These are phyloP conservation scores for Drosophila auraria DNA, from an alignment of 1,140 invertebrate species.

Conservation along the genomic window DNA sequence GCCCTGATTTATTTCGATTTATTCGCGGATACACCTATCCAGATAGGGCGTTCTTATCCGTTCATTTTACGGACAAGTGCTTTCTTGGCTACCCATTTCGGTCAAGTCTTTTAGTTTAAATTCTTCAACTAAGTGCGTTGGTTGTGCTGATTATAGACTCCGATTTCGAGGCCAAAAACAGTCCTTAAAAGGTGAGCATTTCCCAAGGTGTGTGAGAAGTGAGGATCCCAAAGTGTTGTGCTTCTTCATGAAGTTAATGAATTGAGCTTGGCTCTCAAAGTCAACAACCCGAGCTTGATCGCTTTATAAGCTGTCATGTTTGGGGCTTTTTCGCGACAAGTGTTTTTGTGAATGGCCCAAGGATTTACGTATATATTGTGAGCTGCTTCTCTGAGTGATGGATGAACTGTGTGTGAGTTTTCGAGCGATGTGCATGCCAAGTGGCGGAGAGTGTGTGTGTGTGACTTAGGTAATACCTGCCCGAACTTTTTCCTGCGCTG, in stretches of 20 bases:
- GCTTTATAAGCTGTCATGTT: constrained; percentile 30
- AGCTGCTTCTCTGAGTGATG: constrained; percentile 13
- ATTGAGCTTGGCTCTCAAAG: constrained; percentile 38
- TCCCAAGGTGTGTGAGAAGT: constrained; percentile 4
- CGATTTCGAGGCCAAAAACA: neutral
- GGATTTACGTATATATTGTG: constrained; percentile 21
- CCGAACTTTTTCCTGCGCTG: constrained; percentile 14
- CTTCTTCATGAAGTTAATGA: constrained; percentile 24
- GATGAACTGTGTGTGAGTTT: constrained; percentile 13
- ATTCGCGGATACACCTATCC: constrained; percentile 14
- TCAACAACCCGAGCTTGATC: constrained; percentile 43
- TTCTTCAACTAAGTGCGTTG: constrained; percentile 12
- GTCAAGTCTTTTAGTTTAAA: constrained; percentile 11
- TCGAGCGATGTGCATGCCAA: constrained; percentile 49
- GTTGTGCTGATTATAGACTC: neutral
- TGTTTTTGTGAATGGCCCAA: constrained; percentile 55
- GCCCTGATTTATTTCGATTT: constrained; percentile 7
- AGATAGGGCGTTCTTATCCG: constrained; percentile 42
- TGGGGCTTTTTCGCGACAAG: constrained; percentile 41
- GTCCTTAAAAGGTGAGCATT: constrained; percentile 30
- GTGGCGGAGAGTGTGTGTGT: constrained; percentile 5
- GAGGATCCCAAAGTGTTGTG: constrained; percentile 30
- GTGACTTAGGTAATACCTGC: constrained; percentile 42
- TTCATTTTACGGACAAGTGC: neutral
- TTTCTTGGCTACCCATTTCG: constrained; percentile 16